phyloP scores from a whole-genome alignment of 2,888 invertebrate species.

The Oligia strigilis region DNA sequence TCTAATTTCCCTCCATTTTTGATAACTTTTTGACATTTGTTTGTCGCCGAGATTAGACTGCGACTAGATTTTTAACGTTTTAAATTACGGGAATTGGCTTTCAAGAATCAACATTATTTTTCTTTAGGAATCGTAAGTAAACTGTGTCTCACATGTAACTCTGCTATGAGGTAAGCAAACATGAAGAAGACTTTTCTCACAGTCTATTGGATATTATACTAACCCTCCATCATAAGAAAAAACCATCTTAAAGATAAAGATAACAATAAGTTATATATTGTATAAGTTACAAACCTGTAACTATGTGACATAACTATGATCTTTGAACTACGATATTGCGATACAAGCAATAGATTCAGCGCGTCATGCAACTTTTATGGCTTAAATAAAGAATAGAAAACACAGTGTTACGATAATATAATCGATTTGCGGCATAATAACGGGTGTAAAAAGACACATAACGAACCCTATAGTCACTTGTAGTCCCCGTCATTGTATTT shows the following conservation, averaged over 20 bases:
- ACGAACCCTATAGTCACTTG: neutral
- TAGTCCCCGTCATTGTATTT: too few species aligned
- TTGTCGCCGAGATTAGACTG: too few species aligned
- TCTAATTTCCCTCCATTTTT: too few species aligned
- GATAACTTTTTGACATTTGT: too few species aligned
- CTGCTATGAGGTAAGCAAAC: neutral
- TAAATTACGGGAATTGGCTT: too few species aligned
- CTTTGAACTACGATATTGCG: slow-evolving; percentile 16
- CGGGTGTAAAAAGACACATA: neutral
- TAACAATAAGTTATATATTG: slow-evolving; percentile 4
- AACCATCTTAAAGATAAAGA: neutral
- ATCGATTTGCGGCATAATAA: neutral
- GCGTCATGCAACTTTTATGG: neutral
- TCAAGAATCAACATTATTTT: neutral
- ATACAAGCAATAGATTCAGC: neutral
- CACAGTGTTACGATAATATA: neutral
- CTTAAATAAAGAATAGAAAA: neutral
- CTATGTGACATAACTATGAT: slow-evolving; percentile 10
- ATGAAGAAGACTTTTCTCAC: neutral
- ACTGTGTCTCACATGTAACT: too few species aligned
- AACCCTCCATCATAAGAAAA: neutral
- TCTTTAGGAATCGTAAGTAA: neutral
- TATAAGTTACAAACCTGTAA: neutral
- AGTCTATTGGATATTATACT: neutral
- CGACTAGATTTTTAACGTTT: too few species aligned